Evolutionary conservation across 2,797 vertebrate genomes (phyloP).

Genomic region (Myiotriccus ornatus): DNA sequence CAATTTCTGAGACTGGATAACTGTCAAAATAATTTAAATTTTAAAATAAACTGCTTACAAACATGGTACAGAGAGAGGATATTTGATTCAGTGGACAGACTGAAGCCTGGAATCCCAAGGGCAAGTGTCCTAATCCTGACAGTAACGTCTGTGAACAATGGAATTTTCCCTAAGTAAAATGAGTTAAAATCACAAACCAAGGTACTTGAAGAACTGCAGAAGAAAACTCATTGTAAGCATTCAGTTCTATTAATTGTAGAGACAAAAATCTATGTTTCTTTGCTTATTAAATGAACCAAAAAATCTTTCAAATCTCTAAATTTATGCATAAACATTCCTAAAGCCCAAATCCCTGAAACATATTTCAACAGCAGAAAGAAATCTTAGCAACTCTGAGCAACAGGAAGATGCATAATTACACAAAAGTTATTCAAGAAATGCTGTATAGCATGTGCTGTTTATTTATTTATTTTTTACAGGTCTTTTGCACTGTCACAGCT

Average conservation of each 20-base stretch:
- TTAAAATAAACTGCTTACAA: not conserved
- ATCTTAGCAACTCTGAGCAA: not conserved
- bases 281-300: not conserved
- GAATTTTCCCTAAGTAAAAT: not conserved
- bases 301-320: not conserved
- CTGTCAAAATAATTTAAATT: not conserved
- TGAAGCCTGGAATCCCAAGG: not conserved
- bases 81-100: not conserved
- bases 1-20: not conserved
- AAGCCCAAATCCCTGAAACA: not conserved
- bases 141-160: not conserved
- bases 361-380: not conserved
- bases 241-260: not conserved
- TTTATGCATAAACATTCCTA: not conserved
- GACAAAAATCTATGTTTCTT: not conserved
- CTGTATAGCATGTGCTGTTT: not conserved
- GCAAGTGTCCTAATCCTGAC: not conserved
- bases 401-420: not conserved
- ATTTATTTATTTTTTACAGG: constrained; percentile 72
- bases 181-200: not conserved
- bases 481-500: constrained; percentile 79
- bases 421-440: not conserved
- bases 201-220: not conserved
- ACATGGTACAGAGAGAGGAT: not conserved
- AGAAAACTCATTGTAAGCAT: not conserved